phyloP scores from a whole-genome alignment of 2,888 invertebrate species.

The Julus scandinavius region DNA sequence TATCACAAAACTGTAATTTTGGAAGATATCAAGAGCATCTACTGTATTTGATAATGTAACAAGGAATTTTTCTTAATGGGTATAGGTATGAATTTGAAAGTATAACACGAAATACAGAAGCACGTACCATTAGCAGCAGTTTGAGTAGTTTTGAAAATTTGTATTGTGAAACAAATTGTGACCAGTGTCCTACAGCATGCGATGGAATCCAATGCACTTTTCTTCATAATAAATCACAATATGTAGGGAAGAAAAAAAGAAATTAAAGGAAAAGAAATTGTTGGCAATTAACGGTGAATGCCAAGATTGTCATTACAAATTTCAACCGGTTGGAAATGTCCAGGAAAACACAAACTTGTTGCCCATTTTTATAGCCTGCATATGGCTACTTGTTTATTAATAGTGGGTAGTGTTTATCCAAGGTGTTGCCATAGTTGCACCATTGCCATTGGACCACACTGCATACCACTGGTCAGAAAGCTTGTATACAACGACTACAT shows the following conservation, averaged over 20 bases:
- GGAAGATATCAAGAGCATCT: background rate
- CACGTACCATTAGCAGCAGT: conserved; percentile 6
- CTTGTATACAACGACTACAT: background rate
- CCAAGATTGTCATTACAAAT: background rate
- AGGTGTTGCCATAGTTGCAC: conserved; percentile 43
- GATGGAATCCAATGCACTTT: background rate
- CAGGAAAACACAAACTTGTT: background rate
- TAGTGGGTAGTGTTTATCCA: background rate
- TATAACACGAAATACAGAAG: background rate
- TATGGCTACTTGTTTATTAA: conserved; percentile 45
- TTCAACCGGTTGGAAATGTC: conserved; percentile 3
- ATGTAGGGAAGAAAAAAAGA: background rate
- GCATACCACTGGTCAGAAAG: conserved; percentile 32
- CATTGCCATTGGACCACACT: conserved; percentile 15
- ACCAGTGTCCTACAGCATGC: background rate
- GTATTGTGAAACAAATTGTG: conserved; percentile 6
- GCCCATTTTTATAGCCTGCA: conserved; percentile 42
- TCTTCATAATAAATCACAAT: conserved; percentile 40
- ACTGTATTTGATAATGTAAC: background rate
- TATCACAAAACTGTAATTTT: background rate
- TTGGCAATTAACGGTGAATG: background rate
- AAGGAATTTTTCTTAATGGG: background rate
- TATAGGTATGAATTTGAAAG: background rate
- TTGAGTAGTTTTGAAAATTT: conserved; percentile 8
- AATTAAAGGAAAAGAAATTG: background rate